Evolutionary conservation across 2,113 vertebrate species (phyloP).

Genomic region (Salvator merianae): DNA sequence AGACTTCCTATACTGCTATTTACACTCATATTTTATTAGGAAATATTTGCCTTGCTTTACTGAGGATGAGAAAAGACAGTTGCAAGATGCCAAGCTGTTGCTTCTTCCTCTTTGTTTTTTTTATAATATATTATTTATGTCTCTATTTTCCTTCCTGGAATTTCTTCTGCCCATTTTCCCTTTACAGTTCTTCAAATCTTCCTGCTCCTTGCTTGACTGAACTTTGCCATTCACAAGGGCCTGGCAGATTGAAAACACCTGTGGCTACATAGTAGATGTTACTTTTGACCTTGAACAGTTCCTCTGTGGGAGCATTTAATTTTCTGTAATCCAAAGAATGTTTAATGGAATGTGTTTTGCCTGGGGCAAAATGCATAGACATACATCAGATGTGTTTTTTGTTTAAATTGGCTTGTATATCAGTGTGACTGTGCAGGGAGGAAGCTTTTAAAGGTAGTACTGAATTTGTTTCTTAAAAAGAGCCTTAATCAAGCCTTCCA

Average conservation of each 20-base stretch:
- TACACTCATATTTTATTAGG: not conserved
- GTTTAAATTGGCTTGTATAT: constrained; percentile 67
- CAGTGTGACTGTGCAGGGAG: constrained; percentile 65
- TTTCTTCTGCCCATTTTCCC: constrained; percentile 46
- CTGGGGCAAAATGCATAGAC: constrained; percentile 62
- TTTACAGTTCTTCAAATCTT: constrained; percentile 43
- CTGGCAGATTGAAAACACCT: constrained; percentile 70
- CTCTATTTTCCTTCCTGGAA: constrained; percentile 26
- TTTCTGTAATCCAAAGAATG: constrained; percentile 68
- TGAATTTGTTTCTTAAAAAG: constrained; percentile 49
- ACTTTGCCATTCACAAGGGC: constrained; percentile 67
- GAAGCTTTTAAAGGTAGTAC: constrained; percentile 52
- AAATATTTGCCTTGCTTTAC: not conserved
- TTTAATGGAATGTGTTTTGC: constrained; percentile 69
- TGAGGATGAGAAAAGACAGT: not conserved
- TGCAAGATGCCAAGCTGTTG: not conserved
- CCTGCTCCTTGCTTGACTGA: constrained; percentile 61
- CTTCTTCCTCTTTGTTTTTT: not conserved
- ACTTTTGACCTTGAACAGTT: constrained; percentile 66
- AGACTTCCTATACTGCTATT: not conserved
- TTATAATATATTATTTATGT: constrained; percentile 18
- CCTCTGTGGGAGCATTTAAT: constrained; percentile 68
- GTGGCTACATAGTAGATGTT: constrained; percentile 64
- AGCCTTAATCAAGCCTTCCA: constrained; percentile 48
- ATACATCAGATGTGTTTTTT: constrained; percentile 68